Evolutionary conservation across 2,113 vertebrate species (phyloP), one percentile per base, ranked within the genome.

Genomic region (Phylloscopus trochiloides): DNA sequence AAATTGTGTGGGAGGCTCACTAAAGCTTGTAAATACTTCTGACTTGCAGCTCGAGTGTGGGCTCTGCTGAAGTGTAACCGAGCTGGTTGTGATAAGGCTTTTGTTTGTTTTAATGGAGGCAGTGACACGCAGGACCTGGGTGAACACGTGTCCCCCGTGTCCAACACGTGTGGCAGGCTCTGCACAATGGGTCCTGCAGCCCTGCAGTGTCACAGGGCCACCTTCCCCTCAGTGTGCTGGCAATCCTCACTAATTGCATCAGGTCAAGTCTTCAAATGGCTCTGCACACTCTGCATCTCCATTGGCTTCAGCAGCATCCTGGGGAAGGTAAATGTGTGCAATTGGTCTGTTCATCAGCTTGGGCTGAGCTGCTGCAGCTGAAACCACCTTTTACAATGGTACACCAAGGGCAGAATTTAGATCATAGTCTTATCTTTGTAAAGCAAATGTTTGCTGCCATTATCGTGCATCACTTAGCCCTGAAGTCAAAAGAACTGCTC

Each of bases 1-100:
- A 97, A 97, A 98, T 97, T 36, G 95, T 85, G 95, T 75, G 75
- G 81, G 87, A 89, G 85, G 66, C 86, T 91, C 73, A 79, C 83
- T 86, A 79, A 81, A 95, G 95, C 96, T 91, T 86, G 76, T 92
- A 97, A 97, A 98, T 88, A 48, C 96, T 97, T 75, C 58, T 4
- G 36, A 68, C 87, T 97, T 82, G 20, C 73, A 96, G 96, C 84
- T 90, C 67, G 91, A 88, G 65, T 10, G 81, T 36, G 83, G 84
- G 76, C 79, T 71, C 95, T 96, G 94, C 47, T 77, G 19, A 70
- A 90, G 75, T 84, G 94, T 48, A 62, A 68, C 81, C 88, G 68
- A 20, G 40, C 87, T 67, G 61, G 29, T 94, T 79, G 93, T 86
- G 91, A 73, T 83, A 8, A 91, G 34, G 94, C 52, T 88, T 95